Base-by-base conservation (phyloP, 2,888 invertebrate genomes). In the Nymphalis polychloros region DNA sequence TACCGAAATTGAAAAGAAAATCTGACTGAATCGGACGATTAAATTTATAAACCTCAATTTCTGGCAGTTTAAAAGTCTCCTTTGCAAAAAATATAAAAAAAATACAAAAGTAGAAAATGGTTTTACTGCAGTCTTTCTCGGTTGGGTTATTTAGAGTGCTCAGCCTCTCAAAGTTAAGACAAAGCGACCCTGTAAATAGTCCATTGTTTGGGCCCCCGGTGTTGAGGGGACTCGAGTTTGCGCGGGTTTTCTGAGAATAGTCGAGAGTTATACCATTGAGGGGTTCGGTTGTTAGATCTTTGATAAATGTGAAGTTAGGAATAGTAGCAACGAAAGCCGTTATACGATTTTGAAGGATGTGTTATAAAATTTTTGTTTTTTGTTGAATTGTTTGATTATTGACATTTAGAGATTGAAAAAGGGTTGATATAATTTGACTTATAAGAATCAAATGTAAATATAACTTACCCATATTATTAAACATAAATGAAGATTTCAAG, bases 141-240 rank as follows among this genome's bases (percentile, higher is more conserved):
- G 75, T 74, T 78, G 76, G 78, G 77, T 75, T 71, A 72, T 76
- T 75, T 72, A 75, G 77, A 84, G 81, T 80, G 78, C 79, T 76
- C 75, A 75, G 75, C 76, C 79, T 80, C 83, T 82, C 77, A 73
- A 77, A 77, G 79, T 75, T 77, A 78, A 85, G 83, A 90, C 89
- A 90, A 91, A 89, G 81, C 81, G 74, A 68, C 74, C 78, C 73
- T 77, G 82, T 88, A 88, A 89, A 90, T 88, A 87, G 87, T 85
- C 84, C 79, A 88, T 90, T 90, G 90, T 89, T 83, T 79, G 76
- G 75, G 76, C 81, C 82, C 83, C 81, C 75, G 75, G 75, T 73
- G 78, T 75, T 64, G 77, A 80, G 82, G 79, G 79, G 71, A 75
- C 81, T 84, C 82, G 80, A 83, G 84, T 86, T 87, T 84, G 83